Evolutionary conservation across 2,797 vertebrate species (phyloP).

Genomic region (Pipistrellus nathusii): DNA sequence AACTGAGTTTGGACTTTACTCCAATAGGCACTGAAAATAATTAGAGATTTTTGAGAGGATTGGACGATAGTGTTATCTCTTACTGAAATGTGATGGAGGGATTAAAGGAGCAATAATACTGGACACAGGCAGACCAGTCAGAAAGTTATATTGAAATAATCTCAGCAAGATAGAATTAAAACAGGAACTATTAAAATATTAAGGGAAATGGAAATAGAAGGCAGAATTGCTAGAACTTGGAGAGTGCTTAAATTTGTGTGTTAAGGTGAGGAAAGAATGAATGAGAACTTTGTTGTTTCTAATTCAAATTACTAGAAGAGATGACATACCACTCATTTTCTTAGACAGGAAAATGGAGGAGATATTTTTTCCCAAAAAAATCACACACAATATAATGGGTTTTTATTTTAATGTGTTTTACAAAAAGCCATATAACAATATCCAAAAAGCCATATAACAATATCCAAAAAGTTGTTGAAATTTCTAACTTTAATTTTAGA

Average conservation of each 20-base stretch:
- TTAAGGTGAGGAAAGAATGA: constrained; percentile 9
- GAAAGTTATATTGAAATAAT: constrained; percentile 39
- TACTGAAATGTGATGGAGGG: background rate
- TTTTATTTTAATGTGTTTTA: constrained; percentile 46
- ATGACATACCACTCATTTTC: background rate
- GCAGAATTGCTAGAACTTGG: constrained; percentile 19
- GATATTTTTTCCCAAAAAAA: background rate
- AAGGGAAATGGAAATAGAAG: constrained; percentile 58
- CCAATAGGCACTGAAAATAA: constrained; percentile 35
- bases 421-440: background rate
- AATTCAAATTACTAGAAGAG: constrained; percentile 38
- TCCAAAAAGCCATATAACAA: background rate
- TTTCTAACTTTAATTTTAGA: constrained; percentile 42
- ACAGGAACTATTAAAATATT: background rate
- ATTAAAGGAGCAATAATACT: background rate
- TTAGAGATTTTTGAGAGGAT: constrained; percentile 19
- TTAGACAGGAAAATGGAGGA: constrained; percentile 46
- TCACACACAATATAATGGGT: background rate
- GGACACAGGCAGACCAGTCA: background rate
- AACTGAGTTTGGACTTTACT: constrained; percentile 62
- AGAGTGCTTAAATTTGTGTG: constrained; percentile 10
- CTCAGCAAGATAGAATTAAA: constrained; percentile 51
- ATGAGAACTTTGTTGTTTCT: constrained; percentile 43
- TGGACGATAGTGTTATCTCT: constrained; percentile 38
- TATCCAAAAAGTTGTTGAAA: constrained; percentile 22